Percentiles rank a stretch among this genome's conserved stretches.
Evolutionary conservation across 1,140 invertebrate genomes (phyloP).

Genomic region (Drosophila pruinosa): DNA sequence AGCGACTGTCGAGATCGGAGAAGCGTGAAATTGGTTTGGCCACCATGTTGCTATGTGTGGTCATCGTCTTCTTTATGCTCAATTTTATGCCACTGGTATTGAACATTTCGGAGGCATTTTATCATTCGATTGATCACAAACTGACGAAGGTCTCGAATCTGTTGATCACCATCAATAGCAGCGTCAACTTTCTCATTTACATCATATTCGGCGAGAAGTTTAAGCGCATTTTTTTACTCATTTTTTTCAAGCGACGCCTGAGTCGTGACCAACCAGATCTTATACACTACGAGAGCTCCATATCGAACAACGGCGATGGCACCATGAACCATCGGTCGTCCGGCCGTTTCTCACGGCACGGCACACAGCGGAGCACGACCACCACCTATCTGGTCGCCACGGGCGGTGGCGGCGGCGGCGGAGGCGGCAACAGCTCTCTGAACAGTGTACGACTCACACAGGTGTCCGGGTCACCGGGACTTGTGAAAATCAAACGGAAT

Average conservation of each 20-base stretch:
- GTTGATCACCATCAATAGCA: slow-evolving; percentile 97
- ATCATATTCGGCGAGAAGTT: slow-evolving; percentile 99
- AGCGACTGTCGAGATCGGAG: slow-evolving; percentile 90
- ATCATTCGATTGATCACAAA: slow-evolving; percentile 87
- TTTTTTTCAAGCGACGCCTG: slow-evolving; percentile 89
- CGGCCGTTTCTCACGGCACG: slow-evolving; percentile 86
- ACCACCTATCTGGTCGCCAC: slow-evolving; percentile 74
- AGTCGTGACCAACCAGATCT: slow-evolving; percentile 88
- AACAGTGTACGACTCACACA: slow-evolving; percentile 73
- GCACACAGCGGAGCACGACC: slow-evolving; percentile 84
- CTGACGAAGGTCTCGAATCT: slow-evolving; percentile 94
- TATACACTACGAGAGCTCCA: slow-evolving; percentile 91
- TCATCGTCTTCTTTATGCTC: slow-evolving; percentile 96
- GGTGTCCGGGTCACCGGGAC: slow-evolving; percentile 66
- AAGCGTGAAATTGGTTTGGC: slow-evolving; percentile 94
- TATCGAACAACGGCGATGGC: slow-evolving; percentile 89
- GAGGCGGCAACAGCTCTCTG: slow-evolving; percentile 82
- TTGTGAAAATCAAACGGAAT: slow-evolving; percentile 74
- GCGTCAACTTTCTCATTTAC: slow-evolving; percentile 98
- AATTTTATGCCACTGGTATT: slow-evolving; percentile 95
- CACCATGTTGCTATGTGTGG: slow-evolving; percentile 96
- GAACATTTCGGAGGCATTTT: slow-evolving; percentile 93
- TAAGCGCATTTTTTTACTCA: slow-evolving; percentile 92
- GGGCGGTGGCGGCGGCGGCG: slow-evolving; percentile 79
- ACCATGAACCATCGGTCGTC: slow-evolving; percentile 85